These are phyloP conservation scores for Pemphredon lugubris DNA, from an alignment of 2,888 invertebrate genomes.

Conservation along the genomic window DNA sequence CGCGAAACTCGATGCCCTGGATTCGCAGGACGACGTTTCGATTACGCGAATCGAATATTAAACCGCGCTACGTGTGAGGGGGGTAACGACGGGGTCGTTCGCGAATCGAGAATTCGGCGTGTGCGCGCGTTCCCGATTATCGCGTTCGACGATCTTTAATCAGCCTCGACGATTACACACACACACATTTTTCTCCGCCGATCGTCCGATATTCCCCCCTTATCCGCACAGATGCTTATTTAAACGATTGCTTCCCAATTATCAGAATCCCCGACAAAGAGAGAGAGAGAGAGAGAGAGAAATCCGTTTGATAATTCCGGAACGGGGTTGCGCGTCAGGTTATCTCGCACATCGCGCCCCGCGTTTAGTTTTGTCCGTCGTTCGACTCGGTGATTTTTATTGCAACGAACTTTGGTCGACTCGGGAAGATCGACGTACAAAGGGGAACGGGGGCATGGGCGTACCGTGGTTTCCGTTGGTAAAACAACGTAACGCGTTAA, in stretches of 20 bases:
- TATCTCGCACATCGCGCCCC: too few species aligned
- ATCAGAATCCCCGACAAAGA: too few species aligned
- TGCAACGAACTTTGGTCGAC: not conserved
- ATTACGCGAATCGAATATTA: slow-evolving; percentile 46
- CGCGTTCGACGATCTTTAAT: not conserved
- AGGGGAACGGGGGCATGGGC: not conserved
- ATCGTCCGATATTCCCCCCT: too few species aligned
- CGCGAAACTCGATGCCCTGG: not conserved
- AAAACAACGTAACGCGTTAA: slow-evolving; percentile 62
- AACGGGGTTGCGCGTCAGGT: too few species aligned
- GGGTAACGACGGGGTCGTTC: slow-evolving; percentile 9
- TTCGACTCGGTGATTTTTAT: too few species aligned
- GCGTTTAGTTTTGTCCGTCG: too few species aligned
- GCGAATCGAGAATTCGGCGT: too few species aligned
- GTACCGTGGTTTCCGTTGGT: slow-evolving; percentile 9
- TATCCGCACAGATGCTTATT: too few species aligned
- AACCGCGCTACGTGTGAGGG: slow-evolving; percentile 38
- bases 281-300: too few species aligned
- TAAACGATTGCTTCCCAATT: too few species aligned
- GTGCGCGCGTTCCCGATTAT: not conserved
- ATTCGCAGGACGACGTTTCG: slow-evolving; percentile 9
- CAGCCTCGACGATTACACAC: not conserved
- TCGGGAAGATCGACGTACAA: not conserved
- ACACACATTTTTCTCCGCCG: too few species aligned
- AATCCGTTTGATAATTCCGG: too few species aligned